Percentiles rank a stretch among this genome's conserved stretches.
phyloP scores from a whole-genome alignment of 2,797 vertebrate genomes.

The Etheostoma nigrum region DNA sequence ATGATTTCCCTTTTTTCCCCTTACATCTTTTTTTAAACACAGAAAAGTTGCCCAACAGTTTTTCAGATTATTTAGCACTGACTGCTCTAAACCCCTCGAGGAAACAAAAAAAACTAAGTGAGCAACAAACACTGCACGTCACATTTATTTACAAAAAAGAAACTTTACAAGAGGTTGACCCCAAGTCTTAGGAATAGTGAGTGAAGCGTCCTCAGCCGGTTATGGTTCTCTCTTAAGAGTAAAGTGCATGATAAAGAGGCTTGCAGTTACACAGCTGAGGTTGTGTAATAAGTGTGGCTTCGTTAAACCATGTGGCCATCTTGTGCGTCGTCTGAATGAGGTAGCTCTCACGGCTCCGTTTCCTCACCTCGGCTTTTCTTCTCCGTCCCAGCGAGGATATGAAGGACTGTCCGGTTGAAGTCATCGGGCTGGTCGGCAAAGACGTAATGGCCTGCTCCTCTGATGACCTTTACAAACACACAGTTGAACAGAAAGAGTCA shows the following conservation, averaged over 20 bases:
- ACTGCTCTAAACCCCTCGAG: not conserved
- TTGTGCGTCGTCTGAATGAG: not conserved
- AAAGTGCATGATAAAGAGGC: slow-evolving; percentile 58
- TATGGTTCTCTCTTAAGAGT: slow-evolving; percentile 34
- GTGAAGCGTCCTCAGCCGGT: slow-evolving; percentile 23
- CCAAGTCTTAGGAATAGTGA: slow-evolving; percentile 4
- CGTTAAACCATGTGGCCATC: not conserved
- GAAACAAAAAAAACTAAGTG: not conserved
- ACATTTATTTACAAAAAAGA: slow-evolving; percentile 70
- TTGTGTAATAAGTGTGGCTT: slow-evolving; percentile 4
- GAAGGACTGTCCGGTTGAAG: slow-evolving; percentile 92
- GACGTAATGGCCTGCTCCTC: slow-evolving; percentile 95
- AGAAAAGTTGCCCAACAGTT: slow-evolving; percentile 41
- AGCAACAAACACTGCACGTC: slow-evolving; percentile 19
- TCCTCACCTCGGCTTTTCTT: slow-evolving; percentile 5
- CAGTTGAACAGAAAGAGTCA: not conserved
- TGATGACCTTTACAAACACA: slow-evolving; percentile 86
- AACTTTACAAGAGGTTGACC: slow-evolving; percentile 38
- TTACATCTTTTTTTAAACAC: not conserved
- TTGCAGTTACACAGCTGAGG: slow-evolving; percentile 11
- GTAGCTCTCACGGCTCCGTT: not conserved
- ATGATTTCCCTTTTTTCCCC: not conserved
- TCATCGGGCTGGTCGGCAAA: slow-evolving; percentile 96
- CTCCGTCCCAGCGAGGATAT: slow-evolving; percentile 79
- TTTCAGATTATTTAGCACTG: not conserved